phyloP scores from a whole-genome alignment of 2,113 vertebrate genomes.

The Parus major region DNA sequence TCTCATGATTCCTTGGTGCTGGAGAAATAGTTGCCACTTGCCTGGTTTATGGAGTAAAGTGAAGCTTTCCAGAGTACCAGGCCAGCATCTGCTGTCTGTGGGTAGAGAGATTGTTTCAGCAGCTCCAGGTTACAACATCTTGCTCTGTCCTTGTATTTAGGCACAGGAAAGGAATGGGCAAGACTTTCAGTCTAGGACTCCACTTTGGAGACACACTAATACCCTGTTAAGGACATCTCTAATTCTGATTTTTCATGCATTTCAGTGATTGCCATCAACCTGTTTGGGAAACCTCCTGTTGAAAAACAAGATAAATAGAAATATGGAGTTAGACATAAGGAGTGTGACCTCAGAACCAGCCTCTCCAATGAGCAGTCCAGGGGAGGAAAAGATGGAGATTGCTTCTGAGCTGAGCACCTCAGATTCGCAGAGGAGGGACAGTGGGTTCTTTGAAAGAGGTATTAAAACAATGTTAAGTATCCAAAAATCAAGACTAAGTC shows the following conservation, averaged over 20 bases:
- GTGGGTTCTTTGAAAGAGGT: slow-evolving; percentile 4
- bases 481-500: not conserved
- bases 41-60: not conserved
- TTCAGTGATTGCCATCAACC: not conserved
- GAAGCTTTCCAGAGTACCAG: not conserved
- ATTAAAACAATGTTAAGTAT: slow-evolving; percentile 34
- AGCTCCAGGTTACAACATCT: not conserved
- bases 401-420: not conserved
- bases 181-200: not conserved
- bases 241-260: not conserved
- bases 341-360: not conserved
- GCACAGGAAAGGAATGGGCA: not conserved
- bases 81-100: not conserved
- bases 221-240: not conserved
- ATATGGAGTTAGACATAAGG: not conserved
- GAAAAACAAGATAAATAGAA: not conserved
- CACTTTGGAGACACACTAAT: not conserved
- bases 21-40: not conserved
- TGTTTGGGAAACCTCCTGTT: not conserved
- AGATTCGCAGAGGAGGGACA: not conserved
- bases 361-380: not conserved
- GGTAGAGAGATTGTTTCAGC: not conserved
- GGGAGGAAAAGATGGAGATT: not conserved
- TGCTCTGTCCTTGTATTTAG: not conserved
- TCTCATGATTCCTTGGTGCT: not conserved